Evolutionary conservation across 2,113 vertebrate genomes (phyloP), one percentile per base, ranked within the genome.

Genomic region (Noctilio leporinus): DNA sequence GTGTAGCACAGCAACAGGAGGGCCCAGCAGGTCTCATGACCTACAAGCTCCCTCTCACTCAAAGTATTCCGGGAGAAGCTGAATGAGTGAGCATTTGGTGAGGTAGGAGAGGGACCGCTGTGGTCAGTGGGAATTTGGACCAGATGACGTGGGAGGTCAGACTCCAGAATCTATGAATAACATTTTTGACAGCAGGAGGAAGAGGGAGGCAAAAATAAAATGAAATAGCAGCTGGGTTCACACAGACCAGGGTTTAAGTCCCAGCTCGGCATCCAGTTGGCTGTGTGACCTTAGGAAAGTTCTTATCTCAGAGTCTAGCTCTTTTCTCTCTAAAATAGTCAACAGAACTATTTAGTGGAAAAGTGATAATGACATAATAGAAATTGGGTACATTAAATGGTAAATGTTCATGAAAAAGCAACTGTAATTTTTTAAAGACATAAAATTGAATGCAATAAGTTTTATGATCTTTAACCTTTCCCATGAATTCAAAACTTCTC

Each of bases 251-350:
- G 57, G 26, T 82, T 93, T 81, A 92, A 94, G 76, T 89, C 87
- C 67, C 33, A 84, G 57, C 81, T 59, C 76, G 17, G 77, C 26
- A n/a, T 30, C 88, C 38, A 64, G 38, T 12, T 0, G 1, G 38
- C 69, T 24, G 24, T 28, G 51, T 47, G 92, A 80, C 43, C 45
- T 86, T 38, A 35, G 65, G 35, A 91, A 80, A 22, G 57, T 20
- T 72, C 84, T 91, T 91, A 83, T 91, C 89, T 91, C 78, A n/a
- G 76, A 80, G 51, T 20, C 70, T 57, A 47, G 70, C n/a, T 87
- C 72, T 84, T 78, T 95, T 75, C 86, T 84, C 40, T 55, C n/a
- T 16, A 84, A 94, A 84, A 84, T 16, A 75, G 77, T 65, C n/a
- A 57, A 78, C 82, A 86, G 47, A 43, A 89, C 69, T 67, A 69